These are phyloP conservation scores for Notothenia rossii DNA, from an alignment of 2,113 vertebrate genomes.

Conservation along the genomic window DNA sequence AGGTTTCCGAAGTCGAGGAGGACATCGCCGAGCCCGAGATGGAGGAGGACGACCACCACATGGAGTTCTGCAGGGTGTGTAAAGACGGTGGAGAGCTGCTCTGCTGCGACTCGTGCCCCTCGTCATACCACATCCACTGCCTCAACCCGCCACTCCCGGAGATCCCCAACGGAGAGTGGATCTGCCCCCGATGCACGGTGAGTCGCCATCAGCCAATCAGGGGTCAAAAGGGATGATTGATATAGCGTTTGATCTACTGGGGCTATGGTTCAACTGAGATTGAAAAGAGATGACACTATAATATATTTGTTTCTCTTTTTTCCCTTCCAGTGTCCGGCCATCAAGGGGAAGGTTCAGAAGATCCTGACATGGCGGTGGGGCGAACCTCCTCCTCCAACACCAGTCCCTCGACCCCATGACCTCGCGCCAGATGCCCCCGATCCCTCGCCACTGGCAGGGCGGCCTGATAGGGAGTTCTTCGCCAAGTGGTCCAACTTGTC, in stretches of 20 bases:
- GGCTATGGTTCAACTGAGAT: background rate
- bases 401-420: slow-evolving; percentile 91
- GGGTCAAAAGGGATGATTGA: background rate
- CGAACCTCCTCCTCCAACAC: slow-evolving; percentile 90
- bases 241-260: too few relatives aligned
- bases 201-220: slow-evolving; percentile 49
- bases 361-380: slow-evolving; percentile 98
- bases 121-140: slow-evolving; percentile 98
- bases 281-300: background rate
- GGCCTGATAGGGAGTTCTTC: slow-evolving; percentile 96
- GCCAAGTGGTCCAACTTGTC: slow-evolving; percentile 98
- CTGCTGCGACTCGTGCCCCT: slow-evolving; percentile 97
- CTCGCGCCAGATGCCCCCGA: slow-evolving; percentile 89
- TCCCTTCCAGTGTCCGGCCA: slow-evolving; percentile 87
- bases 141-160: slow-evolving; percentile 96
- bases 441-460: slow-evolving; percentile 91
- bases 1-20: slow-evolving; percentile 92
- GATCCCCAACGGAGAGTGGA: slow-evolving; percentile 98
- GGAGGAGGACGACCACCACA: slow-evolving; percentile 98
- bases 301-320: background rate
- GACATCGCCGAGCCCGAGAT: slow-evolving; percentile 85
- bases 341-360: slow-evolving; percentile 98
- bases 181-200: slow-evolving; percentile 97
- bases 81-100: slow-evolving; percentile 97
- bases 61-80: slow-evolving; percentile 98